Evolutionary conservation across 2,113 vertebrate genomes (phyloP).

Genomic region (Erythrocebus patas): DNA sequence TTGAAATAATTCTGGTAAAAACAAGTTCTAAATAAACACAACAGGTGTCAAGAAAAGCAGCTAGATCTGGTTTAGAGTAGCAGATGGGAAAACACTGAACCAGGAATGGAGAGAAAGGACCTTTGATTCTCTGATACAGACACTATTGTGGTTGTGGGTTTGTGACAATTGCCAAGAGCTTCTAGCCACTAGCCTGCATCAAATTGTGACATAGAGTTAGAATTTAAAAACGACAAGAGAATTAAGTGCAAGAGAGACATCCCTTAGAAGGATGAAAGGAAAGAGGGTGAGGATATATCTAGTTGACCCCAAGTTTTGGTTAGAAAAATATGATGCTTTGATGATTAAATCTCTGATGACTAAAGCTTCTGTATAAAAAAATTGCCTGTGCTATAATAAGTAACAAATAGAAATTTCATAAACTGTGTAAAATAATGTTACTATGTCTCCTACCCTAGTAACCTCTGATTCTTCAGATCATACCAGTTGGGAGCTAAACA

Average conservation of each 20-base stretch:
- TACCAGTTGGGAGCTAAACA: not conserved
- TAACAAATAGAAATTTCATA: not conserved
- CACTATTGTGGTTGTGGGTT: not conserved
- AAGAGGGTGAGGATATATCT: not conserved
- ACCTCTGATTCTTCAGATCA: not conserved
- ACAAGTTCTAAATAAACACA: not conserved
- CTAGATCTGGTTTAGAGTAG: not conserved
- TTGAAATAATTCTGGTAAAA: slow-evolving; percentile 53
- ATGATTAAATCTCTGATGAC: not conserved
- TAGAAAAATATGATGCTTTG: not conserved
- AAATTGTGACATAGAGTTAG: not conserved
- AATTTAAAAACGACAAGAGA: not conserved
- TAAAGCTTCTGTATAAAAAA: not conserved
- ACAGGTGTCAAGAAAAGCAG: slow-evolving; percentile 18
- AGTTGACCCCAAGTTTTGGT: not conserved
- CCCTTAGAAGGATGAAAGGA: not conserved
- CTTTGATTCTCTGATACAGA: not conserved
- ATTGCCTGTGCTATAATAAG: not conserved
- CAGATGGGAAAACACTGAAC: not conserved
- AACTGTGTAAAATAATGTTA: not conserved
- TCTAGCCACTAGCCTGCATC: not conserved
- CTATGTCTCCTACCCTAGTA: not conserved
- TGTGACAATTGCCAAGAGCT: not conserved
- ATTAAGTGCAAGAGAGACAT: not conserved
- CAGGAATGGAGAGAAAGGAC: not conserved